Conservation (phyloP, 2,113 vertebrate species). For the Pollachius pollachius region DNA sequence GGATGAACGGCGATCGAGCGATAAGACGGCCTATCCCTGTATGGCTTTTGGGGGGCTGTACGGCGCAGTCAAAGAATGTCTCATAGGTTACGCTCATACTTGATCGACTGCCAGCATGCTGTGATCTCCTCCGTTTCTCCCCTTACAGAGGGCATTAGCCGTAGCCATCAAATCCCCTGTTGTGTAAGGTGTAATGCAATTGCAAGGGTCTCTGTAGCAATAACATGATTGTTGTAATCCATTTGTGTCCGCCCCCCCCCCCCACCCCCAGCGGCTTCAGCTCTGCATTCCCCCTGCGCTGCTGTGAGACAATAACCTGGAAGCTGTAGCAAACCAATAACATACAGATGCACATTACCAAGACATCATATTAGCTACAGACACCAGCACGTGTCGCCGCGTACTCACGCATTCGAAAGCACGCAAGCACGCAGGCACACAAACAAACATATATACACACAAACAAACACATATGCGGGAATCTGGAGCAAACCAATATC, state of each 20-base stretch:
- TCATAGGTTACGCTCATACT: neutral
- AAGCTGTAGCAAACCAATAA: no score
- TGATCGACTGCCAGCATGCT: neutral
- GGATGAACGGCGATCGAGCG: no score
- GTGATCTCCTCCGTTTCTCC: neutral
- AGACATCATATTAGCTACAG: no score
- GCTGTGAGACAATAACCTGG: neutral
- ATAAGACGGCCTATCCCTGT: no score
- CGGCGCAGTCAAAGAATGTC: neutral
- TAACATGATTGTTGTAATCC: constrained; percentile 59
- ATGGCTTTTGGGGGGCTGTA: neutral
- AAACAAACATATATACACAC: neutral
- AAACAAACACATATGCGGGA: no score
- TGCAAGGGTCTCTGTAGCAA: constrained; percentile 43
- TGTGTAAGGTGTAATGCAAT: constrained; percentile 51
- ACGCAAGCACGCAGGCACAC: no score
- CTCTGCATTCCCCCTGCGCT: neutral
- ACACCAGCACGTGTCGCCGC: no score
- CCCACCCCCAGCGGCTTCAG: neutral
- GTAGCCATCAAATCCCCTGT: constrained; percentile 38
- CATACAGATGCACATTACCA: no score
- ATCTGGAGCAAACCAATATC: no score
- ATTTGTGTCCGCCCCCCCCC: constrained; percentile 37
- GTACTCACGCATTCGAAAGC: no score
- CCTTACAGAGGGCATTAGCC: constrained; percentile 33